Evolutionary conservation across 2,797 vertebrate species (phyloP), one percentile per base, ranked within the genome.

Genomic region (Esox masquinongy): DNA sequence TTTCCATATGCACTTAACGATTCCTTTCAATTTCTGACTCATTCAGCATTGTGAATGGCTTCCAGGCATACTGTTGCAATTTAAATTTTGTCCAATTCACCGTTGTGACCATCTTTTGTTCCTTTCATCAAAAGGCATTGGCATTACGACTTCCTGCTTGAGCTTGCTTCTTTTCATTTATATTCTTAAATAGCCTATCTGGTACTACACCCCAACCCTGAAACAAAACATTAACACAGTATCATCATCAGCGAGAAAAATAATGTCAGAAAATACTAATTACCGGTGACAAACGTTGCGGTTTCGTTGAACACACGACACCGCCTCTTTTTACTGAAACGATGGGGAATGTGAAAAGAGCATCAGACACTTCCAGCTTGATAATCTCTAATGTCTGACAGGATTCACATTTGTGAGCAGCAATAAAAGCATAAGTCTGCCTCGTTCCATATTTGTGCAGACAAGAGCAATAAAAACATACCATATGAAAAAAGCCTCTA

Each of bases 401-500:
- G 11, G 39, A 78, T 83, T 83, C 89, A 91, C 86, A 88, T 80
- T 87, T 84, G 82, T 77, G 74, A 79, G 80, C 4, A 47, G 12
- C 43, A 11, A 47, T 39, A 47, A 47, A 47, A 11, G 43, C 43
- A 3, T 47, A 12, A 47, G 43, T 47, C 9, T 47, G 43, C 9
- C 12, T 14, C 11, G 11, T 47, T 3, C 43, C 43, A 47, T 47
- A 47, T 14, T 47, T 47, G 9, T 47, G 9, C 12, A 47, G 43
- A 47, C 2, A 12, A 47, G 12, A 47, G 43, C 43, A 14, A 47
- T 47, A 47, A 47, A 70, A 74, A 61, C 80, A 85, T 75, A 86
- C 75, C 79, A 86, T 75, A 86, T 84, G 36, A 84, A 84, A 90
- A 87, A 86, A 89, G 79, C 90, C 80, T 87, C 81, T 85, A 90